Percentiles rank a stretch among this genome's conserved stretches.
Evolutionary conservation across 2,113 vertebrate species (phyloP).

Genomic region (Siphamia tubifer): DNA sequence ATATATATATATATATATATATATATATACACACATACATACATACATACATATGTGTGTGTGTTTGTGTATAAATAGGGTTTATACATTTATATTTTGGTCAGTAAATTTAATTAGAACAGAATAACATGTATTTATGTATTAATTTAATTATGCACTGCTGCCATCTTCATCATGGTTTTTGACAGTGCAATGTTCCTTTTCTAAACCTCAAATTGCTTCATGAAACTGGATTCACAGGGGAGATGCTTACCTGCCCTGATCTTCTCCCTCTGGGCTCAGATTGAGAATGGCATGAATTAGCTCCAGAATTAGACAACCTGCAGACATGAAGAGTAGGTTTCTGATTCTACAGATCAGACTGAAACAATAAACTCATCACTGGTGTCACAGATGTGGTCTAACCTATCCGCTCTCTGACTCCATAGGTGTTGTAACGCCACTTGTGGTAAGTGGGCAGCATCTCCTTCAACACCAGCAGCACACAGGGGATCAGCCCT

Average conservation of each 20-base stretch:
- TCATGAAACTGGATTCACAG: too few relatives aligned
- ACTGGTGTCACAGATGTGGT: background rate
- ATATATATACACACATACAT: too few relatives aligned
- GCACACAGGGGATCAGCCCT: conserved; percentile 92
- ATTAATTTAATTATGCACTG: too few relatives aligned
- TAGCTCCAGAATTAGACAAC: conserved; percentile 92
- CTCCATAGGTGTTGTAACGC: conserved; percentile 93
- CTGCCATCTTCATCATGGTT: too few relatives aligned
- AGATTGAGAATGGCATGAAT: conserved; percentile 96
- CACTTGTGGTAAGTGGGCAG: conserved; percentile 97
- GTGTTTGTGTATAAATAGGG: too few relatives aligned
- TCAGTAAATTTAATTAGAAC: too few relatives aligned
- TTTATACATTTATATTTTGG: too few relatives aligned
- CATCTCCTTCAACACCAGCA: conserved; percentile 97
- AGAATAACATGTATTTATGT: too few relatives aligned
- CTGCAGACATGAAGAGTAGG: conserved; percentile 66
- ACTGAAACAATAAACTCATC: background rate
- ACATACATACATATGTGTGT: too few relatives aligned
- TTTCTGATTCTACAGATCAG: background rate
- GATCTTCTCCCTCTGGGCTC: conserved; percentile 88
- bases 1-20: too few relatives aligned
- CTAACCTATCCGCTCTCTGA: conserved; percentile 93
- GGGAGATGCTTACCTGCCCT: conserved; percentile 80
- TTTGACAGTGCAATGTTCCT: too few relatives aligned
- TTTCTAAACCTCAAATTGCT: too few relatives aligned